Evolutionary conservation across 1,140 invertebrate genomes (phyloP).

Genomic region (Amyelois transitella): DNA sequence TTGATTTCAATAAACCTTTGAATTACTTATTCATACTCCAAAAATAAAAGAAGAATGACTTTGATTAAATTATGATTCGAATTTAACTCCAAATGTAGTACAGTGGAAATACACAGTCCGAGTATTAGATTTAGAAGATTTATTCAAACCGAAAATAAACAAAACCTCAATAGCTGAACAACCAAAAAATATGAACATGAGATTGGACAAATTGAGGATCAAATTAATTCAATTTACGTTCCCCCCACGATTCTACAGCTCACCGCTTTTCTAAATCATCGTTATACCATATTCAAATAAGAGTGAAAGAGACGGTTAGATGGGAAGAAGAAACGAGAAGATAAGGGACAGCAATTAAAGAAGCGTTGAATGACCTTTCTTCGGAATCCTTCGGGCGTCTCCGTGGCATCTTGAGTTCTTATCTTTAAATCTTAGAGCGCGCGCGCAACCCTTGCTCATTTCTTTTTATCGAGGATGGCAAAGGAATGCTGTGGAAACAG

Average conservation of each 20-base stretch:
- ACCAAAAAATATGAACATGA: conserved; percentile 1
- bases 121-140: no score
- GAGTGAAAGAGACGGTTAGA: conserved; percentile 27
- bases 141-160: neutral
- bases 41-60: no score
- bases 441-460: conserved; percentile 43
- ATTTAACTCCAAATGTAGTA: no score
- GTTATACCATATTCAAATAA: conserved; percentile 35
- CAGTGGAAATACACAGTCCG: no score
- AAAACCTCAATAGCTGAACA: neutral
- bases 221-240: conserved; percentile 43
- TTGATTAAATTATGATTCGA: no score
- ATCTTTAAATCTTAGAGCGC: conserved; percentile 42
- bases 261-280: conserved; percentile 45
- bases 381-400: conserved; percentile 36
- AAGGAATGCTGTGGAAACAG: conserved; percentile 12
- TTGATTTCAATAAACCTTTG: no score
- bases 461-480: conserved; percentile 11
- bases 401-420: conserved; percentile 38
- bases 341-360: conserved; percentile 47
- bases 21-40: no score
- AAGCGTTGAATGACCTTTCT: conserved; percentile 55
- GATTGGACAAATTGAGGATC: conserved; percentile 34
- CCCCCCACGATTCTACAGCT: conserved; percentile 19
- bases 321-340: conserved; percentile 16